Percentiles rank a stretch among this genome's conserved stretches.
phyloP scores from a whole-genome alignment of 2,797 vertebrate species.

The Cossypha polioptera region DNA sequence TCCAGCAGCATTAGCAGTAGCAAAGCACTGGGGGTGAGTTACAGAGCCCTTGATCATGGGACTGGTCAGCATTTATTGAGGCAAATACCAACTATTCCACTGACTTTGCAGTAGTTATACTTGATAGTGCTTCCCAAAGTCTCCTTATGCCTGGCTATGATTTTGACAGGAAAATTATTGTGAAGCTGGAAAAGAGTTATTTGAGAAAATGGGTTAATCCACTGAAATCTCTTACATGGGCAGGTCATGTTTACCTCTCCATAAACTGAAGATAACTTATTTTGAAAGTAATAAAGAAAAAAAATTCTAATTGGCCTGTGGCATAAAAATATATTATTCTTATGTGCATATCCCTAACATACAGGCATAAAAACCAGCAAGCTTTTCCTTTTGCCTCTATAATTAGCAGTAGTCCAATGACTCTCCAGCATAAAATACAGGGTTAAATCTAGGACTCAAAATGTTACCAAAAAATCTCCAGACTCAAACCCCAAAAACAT shows the following conservation, averaged over 20 bases:
- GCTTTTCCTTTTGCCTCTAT: not conserved
- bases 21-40: not conserved
- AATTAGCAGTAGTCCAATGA: not conserved
- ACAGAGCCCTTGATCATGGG: not conserved
- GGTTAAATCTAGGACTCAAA: not conserved
- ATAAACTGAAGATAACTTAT: not conserved
- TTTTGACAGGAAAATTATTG: not conserved
- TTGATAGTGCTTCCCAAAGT: not conserved
- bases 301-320: not conserved
- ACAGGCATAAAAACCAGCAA: not conserved
- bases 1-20: not conserved
- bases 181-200: not conserved
- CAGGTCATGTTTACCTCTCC: not conserved
- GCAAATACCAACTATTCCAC: not conserved
- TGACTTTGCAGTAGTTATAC: not conserved
- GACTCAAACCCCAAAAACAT: rapidly evolving
- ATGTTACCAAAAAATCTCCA: not conserved
- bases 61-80: not conserved
- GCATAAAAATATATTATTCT: not conserved
- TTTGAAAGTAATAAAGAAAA: not conserved
- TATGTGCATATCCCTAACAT: not conserved
- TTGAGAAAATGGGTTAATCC: not conserved
- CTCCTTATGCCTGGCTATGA: not conserved
- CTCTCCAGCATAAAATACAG: not conserved
- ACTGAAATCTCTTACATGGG: not conserved